These are phyloP conservation scores for Hipparchia semele DNA, from an alignment of 2,888 invertebrate species.

Conservation along the genomic window DNA sequence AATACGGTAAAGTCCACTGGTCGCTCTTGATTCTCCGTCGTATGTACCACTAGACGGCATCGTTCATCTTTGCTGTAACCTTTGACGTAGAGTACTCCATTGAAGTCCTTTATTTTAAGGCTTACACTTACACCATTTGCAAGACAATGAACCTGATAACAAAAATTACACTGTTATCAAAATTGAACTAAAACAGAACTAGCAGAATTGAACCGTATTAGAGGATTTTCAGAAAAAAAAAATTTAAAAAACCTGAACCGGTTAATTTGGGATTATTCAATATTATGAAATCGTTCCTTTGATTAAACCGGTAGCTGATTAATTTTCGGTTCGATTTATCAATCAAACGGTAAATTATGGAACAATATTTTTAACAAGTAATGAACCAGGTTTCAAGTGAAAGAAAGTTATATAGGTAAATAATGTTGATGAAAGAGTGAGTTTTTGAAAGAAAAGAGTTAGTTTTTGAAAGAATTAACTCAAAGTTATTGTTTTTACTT, in stretches of 20 bases:
- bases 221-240: too few species aligned
- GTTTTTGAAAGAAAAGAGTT: neutral
- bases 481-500: neutral
- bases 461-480: neutral
- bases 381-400: too few species aligned
- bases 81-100: slow-evolving; percentile 96
- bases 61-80: slow-evolving; percentile 97
- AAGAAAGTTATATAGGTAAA: too few species aligned
- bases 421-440: too few species aligned
- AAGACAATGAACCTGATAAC: slow-evolving; percentile 89
- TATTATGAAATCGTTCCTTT: too few species aligned
- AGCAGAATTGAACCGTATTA: too few species aligned
- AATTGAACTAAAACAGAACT: neutral
- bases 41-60: slow-evolving; percentile 91
- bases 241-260: too few species aligned
- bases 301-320: too few species aligned
- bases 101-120: slow-evolving; percentile 91
- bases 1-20: slow-evolving; percentile 93
- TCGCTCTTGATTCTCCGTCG: slow-evolving; percentile 86
- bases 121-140: slow-evolving; percentile 96
- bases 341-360: too few species aligned
- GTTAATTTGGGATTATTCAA: too few species aligned
- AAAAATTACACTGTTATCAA: slow-evolving; percentile 7
- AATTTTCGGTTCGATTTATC: too few species aligned
- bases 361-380: too few species aligned